Base-by-base conservation (phyloP, 30 jellyfish, hydroid and myxozoan species). In the Calvadosia cruxmelitensis region DNA sequence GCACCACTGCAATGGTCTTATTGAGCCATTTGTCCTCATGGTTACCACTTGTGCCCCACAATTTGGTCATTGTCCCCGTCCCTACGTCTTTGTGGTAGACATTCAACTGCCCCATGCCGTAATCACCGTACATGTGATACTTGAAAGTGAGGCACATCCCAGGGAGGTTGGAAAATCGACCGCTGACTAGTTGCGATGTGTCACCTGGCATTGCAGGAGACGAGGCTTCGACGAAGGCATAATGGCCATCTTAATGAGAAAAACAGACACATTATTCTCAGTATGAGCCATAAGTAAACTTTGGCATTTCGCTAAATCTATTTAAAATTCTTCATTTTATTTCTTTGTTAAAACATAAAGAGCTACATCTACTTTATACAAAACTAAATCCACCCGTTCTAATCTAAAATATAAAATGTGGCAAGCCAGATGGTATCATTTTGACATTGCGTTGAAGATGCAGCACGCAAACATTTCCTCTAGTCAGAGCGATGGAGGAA, bases 101-200 rank as follows among this genome's bases (percentile, higher is more conserved):
- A 42, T 42, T 42, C 57, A 42, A 20, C 57, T 42, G 15, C 20
- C 57, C 57, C 57, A 42, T 42, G 20, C 57, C 57, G 20, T 20
- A 20, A 42, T 42, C 57, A 20, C 96, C 96, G 67, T 85, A 68
- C 96, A 85, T 85, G 63, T 74, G 72, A 52, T 85, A 85, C 32
- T 64, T 78, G 64, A 85, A 85, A 20, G 29, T 68, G 62, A 85
- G 28, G 83, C 96, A 85, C 49, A 24, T 71, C 51, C 31, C 36
- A 23, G 16, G 62, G 20, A 63, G 36, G 30, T 53, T 74, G 5
- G 63, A 33, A 23, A 85, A 42, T 53, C 48, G 34, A 15, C 27
- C 66, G 53, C 96, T 85, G 12, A 50, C 72, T 48, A 85, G 78
- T 0, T 72, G 26, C 10, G 92, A 94, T 34, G 68, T 74, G 84